phyloP scores from a whole-genome alignment of 2,113 vertebrate species.

The Tragelaphus buxtoni region DNA sequence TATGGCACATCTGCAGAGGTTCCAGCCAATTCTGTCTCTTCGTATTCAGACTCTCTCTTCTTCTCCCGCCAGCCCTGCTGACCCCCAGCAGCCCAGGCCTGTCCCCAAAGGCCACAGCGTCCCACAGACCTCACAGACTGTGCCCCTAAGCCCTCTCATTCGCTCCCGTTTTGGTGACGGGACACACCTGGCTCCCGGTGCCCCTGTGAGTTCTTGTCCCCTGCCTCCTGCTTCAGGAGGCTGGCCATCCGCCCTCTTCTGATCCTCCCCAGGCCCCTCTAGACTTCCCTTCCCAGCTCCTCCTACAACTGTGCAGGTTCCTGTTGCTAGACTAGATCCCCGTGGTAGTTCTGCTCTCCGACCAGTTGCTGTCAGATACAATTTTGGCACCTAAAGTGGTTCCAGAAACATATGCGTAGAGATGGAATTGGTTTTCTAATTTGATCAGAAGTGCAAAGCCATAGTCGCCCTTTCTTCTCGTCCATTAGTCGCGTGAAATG shows the following conservation, averaged over 20 bases:
- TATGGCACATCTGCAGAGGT: fast-evolving
- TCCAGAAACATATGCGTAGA: fast-evolving
- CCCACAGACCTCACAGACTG: not conserved
- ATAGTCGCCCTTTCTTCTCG: not conserved
- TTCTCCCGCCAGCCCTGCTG: fast-evolving
- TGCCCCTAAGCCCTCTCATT: not conserved
- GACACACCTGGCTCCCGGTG: not conserved
- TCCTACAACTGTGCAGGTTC: not conserved
- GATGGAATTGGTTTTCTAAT: not conserved
- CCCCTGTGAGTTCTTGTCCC: not conserved
- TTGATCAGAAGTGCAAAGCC: not conserved
- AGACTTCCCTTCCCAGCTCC: not conserved
- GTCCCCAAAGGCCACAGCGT: not conserved
- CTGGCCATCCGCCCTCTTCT: not conserved
- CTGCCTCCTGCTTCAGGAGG: not conserved
- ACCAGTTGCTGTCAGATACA: not conserved
- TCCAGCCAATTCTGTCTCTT: too few species aligned
- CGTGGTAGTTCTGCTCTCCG: not conserved
- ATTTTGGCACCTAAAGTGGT: not conserved
- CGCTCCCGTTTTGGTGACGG: not conserved
- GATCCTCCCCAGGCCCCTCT: not conserved
- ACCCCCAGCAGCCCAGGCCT: not conserved
- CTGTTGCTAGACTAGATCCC: not conserved
- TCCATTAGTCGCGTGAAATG: not conserved
- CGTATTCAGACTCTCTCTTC: not conserved